Percentiles rank a stretch among this genome's conserved stretches.
Evolutionary conservation across 1,140 invertebrate genomes (phyloP).

Genomic region (Eciton burchellii): DNA sequence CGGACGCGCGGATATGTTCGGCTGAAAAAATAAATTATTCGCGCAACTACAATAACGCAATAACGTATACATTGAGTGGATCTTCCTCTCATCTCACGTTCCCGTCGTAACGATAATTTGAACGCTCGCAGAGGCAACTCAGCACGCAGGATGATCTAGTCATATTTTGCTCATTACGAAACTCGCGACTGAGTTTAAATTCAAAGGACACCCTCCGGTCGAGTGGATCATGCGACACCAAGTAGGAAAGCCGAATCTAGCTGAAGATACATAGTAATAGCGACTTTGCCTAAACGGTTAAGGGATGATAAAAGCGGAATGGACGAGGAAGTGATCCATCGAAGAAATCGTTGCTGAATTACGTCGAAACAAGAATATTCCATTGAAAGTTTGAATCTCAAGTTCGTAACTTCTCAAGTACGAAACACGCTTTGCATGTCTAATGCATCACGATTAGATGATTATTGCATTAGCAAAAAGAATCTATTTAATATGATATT

Average conservation of each 20-base stretch:
- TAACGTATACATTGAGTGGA: conserved; percentile 1
- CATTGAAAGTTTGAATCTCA: conserved; percentile 9
- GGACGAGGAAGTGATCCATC: background rate
- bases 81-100: conserved; percentile 27
- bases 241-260: conserved; percentile 30
- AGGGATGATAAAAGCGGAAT: background rate
- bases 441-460: background rate
- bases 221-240: conserved; percentile 36
- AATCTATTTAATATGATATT: no score
- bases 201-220: conserved; percentile 16
- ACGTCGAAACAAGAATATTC: conserved; percentile 14
- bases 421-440: background rate
- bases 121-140: conserved; percentile 21
- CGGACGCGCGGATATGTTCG: background rate
- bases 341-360: conserved; percentile 18
- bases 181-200: conserved; percentile 51
- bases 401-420: conserved; percentile 3
- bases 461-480: background rate
- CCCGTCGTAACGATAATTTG: conserved; percentile 36
- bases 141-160: conserved; percentile 3
- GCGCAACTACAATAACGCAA: conserved; percentile 6
- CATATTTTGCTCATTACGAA: conserved; percentile 61
- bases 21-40: conserved; percentile 20
- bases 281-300: conserved; percentile 26
- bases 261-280: conserved; percentile 5